Percentiles rank a stretch among this genome's conserved stretches.
Evolutionary conservation across 2,113 vertebrate species (phyloP).

Genomic region (Zosterops pallidus): DNA sequence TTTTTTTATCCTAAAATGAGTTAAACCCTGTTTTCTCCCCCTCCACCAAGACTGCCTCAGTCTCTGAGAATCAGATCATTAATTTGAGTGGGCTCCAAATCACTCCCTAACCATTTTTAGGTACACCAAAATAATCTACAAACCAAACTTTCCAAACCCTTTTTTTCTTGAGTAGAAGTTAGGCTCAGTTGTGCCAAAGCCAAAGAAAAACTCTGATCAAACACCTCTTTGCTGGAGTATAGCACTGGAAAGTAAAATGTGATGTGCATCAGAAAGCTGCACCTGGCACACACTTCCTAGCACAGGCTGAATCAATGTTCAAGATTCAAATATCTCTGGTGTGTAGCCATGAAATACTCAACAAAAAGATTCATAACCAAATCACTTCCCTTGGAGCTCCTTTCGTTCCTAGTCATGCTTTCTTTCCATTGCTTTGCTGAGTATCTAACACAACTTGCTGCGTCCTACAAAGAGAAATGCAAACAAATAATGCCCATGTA

Average conservation of each 20-base stretch:
- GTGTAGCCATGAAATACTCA: neutral
- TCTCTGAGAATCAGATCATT: neutral
- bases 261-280: neutral
- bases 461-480: neutral
- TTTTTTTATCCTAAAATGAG: neutral
- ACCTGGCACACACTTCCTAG: neutral
- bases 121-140: neutral
- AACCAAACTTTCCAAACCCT: neutral
- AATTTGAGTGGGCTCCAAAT: neutral
- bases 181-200: neutral
- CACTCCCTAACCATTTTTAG: neutral
- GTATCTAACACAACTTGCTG: neutral
- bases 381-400: neutral
- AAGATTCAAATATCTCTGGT: neutral
- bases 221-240: neutral
- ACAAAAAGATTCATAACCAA: neutral
- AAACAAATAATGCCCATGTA: neutral
- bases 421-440: neutral
- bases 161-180: neutral
- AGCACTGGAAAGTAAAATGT: neutral
- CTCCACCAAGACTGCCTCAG: neutral
- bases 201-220: neutral
- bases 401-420: neutral
- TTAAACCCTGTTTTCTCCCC: neutral
- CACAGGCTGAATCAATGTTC: neutral